These are phyloP conservation scores for Pelodiscus sinensis DNA, from an alignment of 2,113 vertebrate species.

Conservation along the genomic window DNA sequence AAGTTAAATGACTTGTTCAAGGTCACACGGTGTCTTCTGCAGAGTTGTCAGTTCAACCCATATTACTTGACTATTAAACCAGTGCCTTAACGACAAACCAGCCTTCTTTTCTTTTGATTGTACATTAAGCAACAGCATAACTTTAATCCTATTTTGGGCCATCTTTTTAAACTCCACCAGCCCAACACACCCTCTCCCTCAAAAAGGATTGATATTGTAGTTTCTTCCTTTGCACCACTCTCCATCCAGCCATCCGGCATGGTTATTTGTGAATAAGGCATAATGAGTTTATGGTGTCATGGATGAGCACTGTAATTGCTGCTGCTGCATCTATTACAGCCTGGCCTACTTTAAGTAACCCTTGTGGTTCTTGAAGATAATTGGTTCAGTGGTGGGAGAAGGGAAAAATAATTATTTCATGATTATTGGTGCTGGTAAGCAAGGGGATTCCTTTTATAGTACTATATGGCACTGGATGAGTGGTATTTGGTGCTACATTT, in stretches of 20 bases:
- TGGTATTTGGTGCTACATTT: fast-evolving
- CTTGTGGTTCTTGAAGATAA: background rate
- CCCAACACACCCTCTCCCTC: fast-evolving
- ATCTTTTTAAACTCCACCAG: background rate
- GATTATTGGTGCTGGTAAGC: background rate
- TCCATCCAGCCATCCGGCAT: background rate
- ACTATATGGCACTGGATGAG: background rate
- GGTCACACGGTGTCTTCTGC: fast-evolving
- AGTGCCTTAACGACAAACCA: background rate
- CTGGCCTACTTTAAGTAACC: background rate
- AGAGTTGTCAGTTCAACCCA: background rate
- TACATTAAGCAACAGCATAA: background rate
- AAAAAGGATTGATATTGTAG: fast-evolving
- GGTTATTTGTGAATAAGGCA: background rate
- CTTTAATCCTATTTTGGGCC: background rate
- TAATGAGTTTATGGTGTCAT: background rate
- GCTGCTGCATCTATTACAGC: background rate
- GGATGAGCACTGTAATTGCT: background rate
- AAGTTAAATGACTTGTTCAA: background rate
- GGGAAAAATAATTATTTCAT: background rate
- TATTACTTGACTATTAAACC: background rate
- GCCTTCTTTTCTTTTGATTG: background rate
- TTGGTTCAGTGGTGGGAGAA: background rate
- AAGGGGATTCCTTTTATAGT: background rate
- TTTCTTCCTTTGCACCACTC: fast-evolving